Base-by-base conservation (phyloP, 2,113 vertebrate species). In the Noctilio leporinus region DNA sequence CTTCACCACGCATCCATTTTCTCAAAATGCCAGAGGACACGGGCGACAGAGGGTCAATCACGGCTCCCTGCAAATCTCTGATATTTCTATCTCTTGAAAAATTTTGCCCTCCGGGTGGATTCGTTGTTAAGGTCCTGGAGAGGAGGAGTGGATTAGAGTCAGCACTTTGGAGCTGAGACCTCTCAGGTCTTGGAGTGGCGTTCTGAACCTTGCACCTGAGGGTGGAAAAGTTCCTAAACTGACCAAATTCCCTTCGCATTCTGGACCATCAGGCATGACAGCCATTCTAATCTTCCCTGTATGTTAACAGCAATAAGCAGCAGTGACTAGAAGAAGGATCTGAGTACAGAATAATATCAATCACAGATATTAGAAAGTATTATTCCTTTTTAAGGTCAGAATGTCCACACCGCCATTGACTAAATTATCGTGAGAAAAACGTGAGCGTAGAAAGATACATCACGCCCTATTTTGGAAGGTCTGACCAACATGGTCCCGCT, bases 191-290 rank as follows among this genome's bases (percentile, higher is more conserved):
- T 57, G 26, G 14, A 24, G 17, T 47, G 15, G 38, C 40, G 2
- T n/a, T 57, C 57, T 76, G 38, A 89, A 40, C 14, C 30, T 33
- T 33, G 28, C 0, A 57, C 20, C 65, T 45, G 53, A 17, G 35
- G 35, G 47, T 45, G 55, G 22, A 3, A 38, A 88, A 72, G 16
- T 59, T 38, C 3, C 3, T 55, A 30, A 65, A 24, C 4, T 12
- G 38, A 9, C 64, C 30, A 45, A n/a, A 43, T 73, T 55, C 0
- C 24, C 4, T 38, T 20, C 30, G 38, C 19, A 19, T 64, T 65
- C 33, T 22, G 35, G 33, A 4, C 30, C 45, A 7, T 30, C 0
- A 5, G 9, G 9, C 12, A 5, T 1, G 20, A 20, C 0, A 33
- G n/a, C 65, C 11, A 4, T 5, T 72, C 12, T 17, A 20, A 26